Base-by-base conservation (phyloP, 2,113 vertebrate genomes). In the Istiophorus platypterus region DNA sequence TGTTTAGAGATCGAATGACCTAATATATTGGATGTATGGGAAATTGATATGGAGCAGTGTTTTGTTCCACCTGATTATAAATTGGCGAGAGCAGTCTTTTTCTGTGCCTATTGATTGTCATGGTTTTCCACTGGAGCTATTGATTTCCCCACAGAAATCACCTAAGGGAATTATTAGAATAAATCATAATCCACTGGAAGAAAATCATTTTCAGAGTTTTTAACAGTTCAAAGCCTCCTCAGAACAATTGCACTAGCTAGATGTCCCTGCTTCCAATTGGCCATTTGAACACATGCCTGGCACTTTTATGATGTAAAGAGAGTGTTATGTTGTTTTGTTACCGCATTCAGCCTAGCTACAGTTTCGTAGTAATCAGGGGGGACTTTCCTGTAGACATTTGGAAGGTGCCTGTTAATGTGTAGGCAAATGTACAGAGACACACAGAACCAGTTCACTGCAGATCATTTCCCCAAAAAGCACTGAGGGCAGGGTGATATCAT, bases 311-410 rank as follows among this genome's bases (percentile, higher is more conserved):
- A 90, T 87, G 89, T 91, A 90, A 86, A 87, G 82, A 69, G 84
- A 88, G 81, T 90, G 88, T 89, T 91, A 88, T 90, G 86, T 89
- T 92, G 89, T 92, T 91, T 89, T 91, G 83, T 92, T 92, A 85
- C 88, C 82, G 88, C 89, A 90, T 83, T 93, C 75, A 91, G 85
- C 88, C 86, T 88, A 88, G 91, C 87, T 91, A 89, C 91, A 87
- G 86, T 90, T 91, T 89, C 79, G 29, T 85, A 72, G 80, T 89
- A 89, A 91, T 92, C 90, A 91, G 78, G 81, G 74, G 84, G 89
- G 88, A 81, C 85, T 91, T 92, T 87, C 86, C 89, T 92, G 68
- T 65, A 58, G 86, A 71, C 78, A 67, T 81, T 82, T 77, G 70
- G 76, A 83, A 86, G 89, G 89, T 91, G 89, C 88, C 86, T 92